Conservation (phyloP, 2,888 invertebrate species). For the Dendrolimus houi region DNA sequence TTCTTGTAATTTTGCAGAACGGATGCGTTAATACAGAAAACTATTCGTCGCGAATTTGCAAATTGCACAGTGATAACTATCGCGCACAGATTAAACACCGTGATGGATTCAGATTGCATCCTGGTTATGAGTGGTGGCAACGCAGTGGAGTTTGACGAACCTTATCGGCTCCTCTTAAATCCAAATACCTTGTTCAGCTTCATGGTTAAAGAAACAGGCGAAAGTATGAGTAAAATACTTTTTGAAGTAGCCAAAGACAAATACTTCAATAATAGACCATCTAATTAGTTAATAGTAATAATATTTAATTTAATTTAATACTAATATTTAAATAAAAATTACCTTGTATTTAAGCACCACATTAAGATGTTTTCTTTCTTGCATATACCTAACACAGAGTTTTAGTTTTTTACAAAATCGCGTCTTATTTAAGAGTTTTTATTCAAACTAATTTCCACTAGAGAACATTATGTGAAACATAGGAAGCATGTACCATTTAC, state of each 20-base stretch:
- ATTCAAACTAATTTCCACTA: too few relatives aligned
- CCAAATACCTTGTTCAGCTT: conserved; percentile 75
- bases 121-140: conserved; percentile 89
- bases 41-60: conserved; percentile 85
- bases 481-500: too few relatives aligned
- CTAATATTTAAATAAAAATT: too few relatives aligned
- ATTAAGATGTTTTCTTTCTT: too few relatives aligned
- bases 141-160: conserved; percentile 83
- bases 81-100: conserved; percentile 92
- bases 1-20: conserved; percentile 35
- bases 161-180: conserved; percentile 77
- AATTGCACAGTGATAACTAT: conserved; percentile 92
- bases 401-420: too few relatives aligned
- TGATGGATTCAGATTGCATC: conserved; percentile 93
- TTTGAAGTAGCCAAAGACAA: conserved; percentile 50
- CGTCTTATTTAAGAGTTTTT: too few relatives aligned
- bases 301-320: too few relatives aligned
- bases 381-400: too few relatives aligned
- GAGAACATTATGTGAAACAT: too few relatives aligned
- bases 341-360: too few relatives aligned
- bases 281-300: conserved; percentile 8
- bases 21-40: conserved; percentile 88
- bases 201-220: conserved; percentile 83
- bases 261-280: conserved; percentile 29
- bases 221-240: conserved; percentile 46